Evolutionary conservation across 2,888 invertebrate genomes (phyloP).

Genomic region (Athalia cordata): DNA sequence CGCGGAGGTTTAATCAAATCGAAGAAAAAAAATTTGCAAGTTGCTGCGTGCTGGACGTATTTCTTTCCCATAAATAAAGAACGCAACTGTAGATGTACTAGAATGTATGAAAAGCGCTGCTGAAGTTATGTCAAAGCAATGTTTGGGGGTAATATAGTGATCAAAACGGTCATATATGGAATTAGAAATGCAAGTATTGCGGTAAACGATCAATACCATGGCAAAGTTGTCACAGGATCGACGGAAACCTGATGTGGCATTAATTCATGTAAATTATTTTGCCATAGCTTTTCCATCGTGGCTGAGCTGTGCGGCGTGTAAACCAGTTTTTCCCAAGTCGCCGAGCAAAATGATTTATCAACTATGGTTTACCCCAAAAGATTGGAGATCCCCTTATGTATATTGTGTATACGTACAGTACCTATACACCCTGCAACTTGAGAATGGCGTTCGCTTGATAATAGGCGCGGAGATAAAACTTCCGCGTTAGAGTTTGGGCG

Average conservation of each 20-base stretch:
- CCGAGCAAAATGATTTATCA: slow-evolving; percentile 26
- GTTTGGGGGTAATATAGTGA: not conserved
- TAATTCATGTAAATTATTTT: slow-evolving; percentile 35
- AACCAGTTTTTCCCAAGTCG: slow-evolving; percentile 12
- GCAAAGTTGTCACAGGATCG: not conserved
- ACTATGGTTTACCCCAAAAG: slow-evolving; percentile 23
- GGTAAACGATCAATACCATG: not conserved
- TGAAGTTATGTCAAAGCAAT: too few relatives aligned
- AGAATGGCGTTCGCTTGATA: slow-evolving; percentile 33
- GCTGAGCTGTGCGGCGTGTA: not conserved
- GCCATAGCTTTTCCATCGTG: too few relatives aligned
- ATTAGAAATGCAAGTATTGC: not conserved
- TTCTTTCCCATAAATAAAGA: too few relatives aligned
- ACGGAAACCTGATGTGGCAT: slow-evolving; percentile 29
- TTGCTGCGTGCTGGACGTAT: too few relatives aligned
- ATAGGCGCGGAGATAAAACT: slow-evolving; percentile 40
- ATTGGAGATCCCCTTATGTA: slow-evolving; percentile 31
- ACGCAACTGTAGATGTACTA: too few relatives aligned
- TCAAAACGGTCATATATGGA: not conserved
- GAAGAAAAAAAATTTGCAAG: too few relatives aligned
- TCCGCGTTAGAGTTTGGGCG: slow-evolving; percentile 28
- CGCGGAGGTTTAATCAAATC: too few relatives aligned
- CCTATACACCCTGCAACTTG: slow-evolving; percentile 11
- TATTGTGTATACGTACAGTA: slow-evolving; percentile 32
- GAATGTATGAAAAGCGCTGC: too few relatives aligned